phyloP scores from a whole-genome alignment of 2,113 vertebrate genomes.

The Uria lomvia region DNA sequence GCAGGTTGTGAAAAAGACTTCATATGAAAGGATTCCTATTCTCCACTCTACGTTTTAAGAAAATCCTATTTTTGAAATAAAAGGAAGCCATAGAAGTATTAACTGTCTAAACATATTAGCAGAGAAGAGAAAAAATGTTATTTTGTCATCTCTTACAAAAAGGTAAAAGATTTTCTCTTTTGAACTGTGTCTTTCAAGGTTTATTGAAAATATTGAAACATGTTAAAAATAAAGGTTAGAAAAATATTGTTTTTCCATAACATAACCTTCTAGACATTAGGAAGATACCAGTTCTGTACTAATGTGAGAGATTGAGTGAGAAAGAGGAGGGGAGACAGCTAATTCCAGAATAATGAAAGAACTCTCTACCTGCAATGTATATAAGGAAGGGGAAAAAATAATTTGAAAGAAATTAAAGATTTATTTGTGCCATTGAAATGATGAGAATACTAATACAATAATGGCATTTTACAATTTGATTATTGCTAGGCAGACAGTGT shows the following conservation, averaged over 20 bases:
- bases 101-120: neutral
- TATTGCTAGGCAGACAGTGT: neutral
- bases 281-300: neutral
- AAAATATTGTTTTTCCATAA: neutral
- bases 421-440: neutral
- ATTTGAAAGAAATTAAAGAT: neutral
- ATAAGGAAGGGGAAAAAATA: neutral
- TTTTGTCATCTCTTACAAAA: neutral
- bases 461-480: neutral
- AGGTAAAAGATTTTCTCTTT: neutral
- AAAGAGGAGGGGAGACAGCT: neutral
- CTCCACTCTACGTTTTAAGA: neutral
- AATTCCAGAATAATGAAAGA: neutral
- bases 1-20: neutral
- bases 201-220: neutral
- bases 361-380: neutral
- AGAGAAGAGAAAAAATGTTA: neutral
- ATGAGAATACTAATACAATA: neutral
- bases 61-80: neutral
- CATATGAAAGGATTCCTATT: neutral
- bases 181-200: neutral
- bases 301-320: neutral
- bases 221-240: neutral
- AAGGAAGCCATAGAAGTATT: neutral
- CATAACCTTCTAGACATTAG: neutral